Evolutionary conservation across 2,888 invertebrate species (phyloP).

Genomic region (Aleiodes leptofemur): DNA sequence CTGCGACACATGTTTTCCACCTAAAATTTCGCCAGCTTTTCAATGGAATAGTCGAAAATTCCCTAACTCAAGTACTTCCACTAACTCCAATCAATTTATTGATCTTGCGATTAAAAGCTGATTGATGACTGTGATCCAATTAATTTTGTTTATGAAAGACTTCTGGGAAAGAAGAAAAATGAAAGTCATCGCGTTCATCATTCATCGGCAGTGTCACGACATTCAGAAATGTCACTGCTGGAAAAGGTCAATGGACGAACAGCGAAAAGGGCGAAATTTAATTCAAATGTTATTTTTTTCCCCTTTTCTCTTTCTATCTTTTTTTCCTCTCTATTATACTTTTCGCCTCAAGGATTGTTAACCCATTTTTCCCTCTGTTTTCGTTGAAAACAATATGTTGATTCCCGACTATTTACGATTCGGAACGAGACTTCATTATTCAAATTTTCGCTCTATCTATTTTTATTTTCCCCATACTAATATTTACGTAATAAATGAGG

Average conservation of each 20-base stretch:
- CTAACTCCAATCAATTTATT: slow-evolving; percentile 9
- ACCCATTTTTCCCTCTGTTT: slow-evolving; percentile 3
- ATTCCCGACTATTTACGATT: background rate
- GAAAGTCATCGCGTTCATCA: background rate
- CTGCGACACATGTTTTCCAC: too few relatives aligned
- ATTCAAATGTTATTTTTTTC: background rate
- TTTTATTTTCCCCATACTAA: too few relatives aligned
- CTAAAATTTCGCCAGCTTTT: too few relatives aligned
- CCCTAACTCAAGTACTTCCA: background rate
- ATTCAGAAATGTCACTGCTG: background rate
- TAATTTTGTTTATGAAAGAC: too few relatives aligned
- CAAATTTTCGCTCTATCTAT: too few relatives aligned
- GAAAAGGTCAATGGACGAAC: slow-evolving; percentile 16
- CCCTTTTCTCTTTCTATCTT: background rate
- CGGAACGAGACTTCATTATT: background rate
- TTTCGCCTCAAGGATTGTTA: slow-evolving; percentile 5
- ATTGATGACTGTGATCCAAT: too few relatives aligned
- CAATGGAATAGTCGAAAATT: background rate
- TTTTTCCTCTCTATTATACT: background rate
- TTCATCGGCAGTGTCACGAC: background rate
- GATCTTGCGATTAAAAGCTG: background rate
- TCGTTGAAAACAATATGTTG: background rate
- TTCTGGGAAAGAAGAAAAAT: background rate
- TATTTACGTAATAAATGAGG: too few relatives aligned
- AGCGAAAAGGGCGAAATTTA: background rate